A percentile compares a stretch with the other conserved stretches of the same genome.
Conservation (phyloP, 2,888 invertebrate species). For the Augiades crinisus region DNA sequence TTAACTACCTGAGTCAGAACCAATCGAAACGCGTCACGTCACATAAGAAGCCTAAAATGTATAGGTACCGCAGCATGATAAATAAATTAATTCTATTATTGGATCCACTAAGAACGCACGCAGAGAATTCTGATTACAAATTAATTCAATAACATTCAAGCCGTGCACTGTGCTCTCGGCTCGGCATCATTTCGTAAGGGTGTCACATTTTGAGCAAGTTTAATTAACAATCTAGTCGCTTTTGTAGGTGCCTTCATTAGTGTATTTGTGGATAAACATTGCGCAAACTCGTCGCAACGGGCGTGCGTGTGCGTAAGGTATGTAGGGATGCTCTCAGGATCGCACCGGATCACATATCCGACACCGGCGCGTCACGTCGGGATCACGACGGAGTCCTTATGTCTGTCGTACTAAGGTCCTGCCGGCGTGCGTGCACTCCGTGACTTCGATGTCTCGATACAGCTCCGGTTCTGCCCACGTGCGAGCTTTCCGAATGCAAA, state of each 20-base stretch:
- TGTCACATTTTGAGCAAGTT: constrained; percentile 81
- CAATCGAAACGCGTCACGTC: constrained; percentile 38
- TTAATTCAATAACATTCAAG: constrained; percentile 79
- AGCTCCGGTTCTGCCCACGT: constrained; percentile 55
- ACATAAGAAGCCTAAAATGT: constrained; percentile 42
- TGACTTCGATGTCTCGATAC: constrained; percentile 61
- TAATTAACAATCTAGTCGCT: constrained; percentile 81
- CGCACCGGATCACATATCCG: constrained; percentile 28
- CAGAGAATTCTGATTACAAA: constrained; percentile 78
- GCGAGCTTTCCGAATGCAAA: constrained; percentile 74
- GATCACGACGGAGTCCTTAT: constrained; percentile 40
- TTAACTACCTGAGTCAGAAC: constrained; percentile 26
- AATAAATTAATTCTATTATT: constrained; percentile 66
- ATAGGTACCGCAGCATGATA: constrained; percentile 45
- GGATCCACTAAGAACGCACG: constrained; percentile 67
- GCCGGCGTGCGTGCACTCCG: constrained; percentile 41
- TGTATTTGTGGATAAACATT: constrained; percentile 80
- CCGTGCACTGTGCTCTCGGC: constrained; percentile 74
- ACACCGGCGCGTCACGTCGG: constrained; percentile 41
- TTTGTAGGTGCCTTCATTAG: constrained; percentile 81
- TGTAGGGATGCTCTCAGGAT: constrained; percentile 10
- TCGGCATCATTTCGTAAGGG: constrained; percentile 76
- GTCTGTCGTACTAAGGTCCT: constrained; percentile 36
- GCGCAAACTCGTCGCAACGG: constrained; percentile 60
- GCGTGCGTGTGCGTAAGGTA: constrained; percentile 51